Evolutionary conservation across 2,113 vertebrate genomes (phyloP), one percentile per base, ranked within the genome.

Genomic region (Artemisiospiza belli): DNA sequence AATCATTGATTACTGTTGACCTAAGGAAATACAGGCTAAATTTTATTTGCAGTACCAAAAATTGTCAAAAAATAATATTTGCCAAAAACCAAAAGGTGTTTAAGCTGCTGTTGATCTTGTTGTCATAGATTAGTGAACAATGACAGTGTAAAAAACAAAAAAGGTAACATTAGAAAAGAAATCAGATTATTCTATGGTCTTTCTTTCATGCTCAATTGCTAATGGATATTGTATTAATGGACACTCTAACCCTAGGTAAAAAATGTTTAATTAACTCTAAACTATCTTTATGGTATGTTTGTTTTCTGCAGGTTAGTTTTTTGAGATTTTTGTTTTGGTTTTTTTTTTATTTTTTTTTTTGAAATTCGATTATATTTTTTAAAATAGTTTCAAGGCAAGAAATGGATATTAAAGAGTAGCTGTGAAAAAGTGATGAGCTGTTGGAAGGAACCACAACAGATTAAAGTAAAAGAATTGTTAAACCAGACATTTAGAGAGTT

Each of bases 11-110:
- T 51, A 21, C 20, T 83, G 43, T 49, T 84, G 58, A 76, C 15
- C 33, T 49, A 68, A 39, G 15, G 35, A 69, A 72, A 66, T 10
- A 58, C 37, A 78, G 21, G 15, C 13, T 27, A 73, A n/a, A 39
- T 90, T 87, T 83, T 23, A 73, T 69, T 90, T 95, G 5, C 22
- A 62, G 4, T 21, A 44, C 6, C 18, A 92, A 85, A 79, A 90
- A 39, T 27, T 69, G 28, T 28, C 12, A 41, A 57, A 21, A 37
- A 41, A 85, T 31, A 72, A 10, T 1, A 31, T 54, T 83, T 79
- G 31, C 22, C 25, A 12, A 41, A 87, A 73, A 17, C 3, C 19
- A 54, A 67, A 83, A 74, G 28, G 1, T 27, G 28, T 92, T 77
- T 69, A 61, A 43, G 3, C 12, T 83, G 7, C 6, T 89, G 7